phyloP scores from a whole-genome alignment of 2,797 vertebrate species.

The Labeo calbasu region DNA sequence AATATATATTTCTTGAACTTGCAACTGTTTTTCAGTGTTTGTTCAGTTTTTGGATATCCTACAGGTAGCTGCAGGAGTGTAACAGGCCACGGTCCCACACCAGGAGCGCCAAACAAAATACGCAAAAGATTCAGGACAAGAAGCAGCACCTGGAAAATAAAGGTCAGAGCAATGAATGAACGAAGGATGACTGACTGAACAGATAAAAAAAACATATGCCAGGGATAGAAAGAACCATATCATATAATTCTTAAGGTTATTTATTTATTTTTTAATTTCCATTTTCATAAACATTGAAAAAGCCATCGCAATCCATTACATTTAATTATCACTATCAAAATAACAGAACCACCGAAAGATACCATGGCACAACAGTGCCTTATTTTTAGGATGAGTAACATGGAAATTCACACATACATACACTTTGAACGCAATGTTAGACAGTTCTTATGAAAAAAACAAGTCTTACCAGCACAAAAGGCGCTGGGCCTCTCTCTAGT shows the following conservation, averaged over 20 bases:
- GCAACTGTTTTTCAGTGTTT: not conserved
- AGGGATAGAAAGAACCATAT: not conserved
- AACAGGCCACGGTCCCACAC: conserved; percentile 57
- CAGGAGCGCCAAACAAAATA: conserved; percentile 51
- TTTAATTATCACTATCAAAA: too few species aligned
- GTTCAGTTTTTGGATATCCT: not conserved
- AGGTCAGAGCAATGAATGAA: not conserved
- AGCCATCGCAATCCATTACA: not conserved
- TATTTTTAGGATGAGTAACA: not conserved
- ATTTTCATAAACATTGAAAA: not conserved
- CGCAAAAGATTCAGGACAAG: conserved; percentile 53
- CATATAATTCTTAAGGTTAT: not conserved
- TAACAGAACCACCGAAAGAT: not conserved
- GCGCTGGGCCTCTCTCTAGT: conserved; percentile 51
- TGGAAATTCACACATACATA: not conserved
- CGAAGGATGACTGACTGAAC: not conserved
- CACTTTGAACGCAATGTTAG: not conserved
- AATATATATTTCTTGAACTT: not conserved
- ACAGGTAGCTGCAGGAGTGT: conserved; percentile 58
- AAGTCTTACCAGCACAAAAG: conserved; percentile 33
- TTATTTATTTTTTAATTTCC: not conserved
- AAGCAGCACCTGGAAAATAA: conserved; percentile 39
- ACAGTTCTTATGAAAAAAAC: not conserved
- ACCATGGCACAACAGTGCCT: not conserved
- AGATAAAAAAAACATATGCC: not conserved